These are phyloP conservation scores for Chaetorhynchus papuensis DNA, from an alignment of 2,113 vertebrate genomes.

Conservation along the genomic window DNA sequence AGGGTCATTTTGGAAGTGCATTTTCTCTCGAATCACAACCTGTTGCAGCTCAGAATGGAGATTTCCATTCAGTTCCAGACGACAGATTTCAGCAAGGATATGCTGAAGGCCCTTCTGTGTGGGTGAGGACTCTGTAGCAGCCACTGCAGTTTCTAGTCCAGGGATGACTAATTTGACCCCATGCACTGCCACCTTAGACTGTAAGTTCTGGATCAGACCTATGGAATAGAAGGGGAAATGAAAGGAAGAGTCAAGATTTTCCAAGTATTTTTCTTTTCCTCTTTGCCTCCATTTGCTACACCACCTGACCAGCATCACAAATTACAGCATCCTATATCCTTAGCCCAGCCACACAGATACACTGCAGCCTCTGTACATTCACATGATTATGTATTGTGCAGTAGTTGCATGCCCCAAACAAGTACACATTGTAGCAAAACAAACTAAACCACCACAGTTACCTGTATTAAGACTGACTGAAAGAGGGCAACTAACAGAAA, in stretches of 20 bases:
- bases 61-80: constrained; percentile 87
- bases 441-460: neutral
- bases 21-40: constrained; percentile 75
- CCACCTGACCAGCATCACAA: neutral
- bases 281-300: neutral
- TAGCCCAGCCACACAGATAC: neutral
- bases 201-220: constrained; percentile 77
- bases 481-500: neutral
- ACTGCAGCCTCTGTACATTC: neutral
- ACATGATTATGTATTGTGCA: neutral
- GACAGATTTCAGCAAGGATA: constrained; percentile 82
- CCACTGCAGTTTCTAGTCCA: constrained; percentile 61
- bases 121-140: neutral
- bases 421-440: neutral
- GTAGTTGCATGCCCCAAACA: neutral
- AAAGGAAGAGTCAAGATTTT: neutral
- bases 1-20: constrained; percentile 78
- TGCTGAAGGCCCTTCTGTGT: constrained; percentile 72
- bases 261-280: neutral
- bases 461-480: neutral
- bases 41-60: constrained; percentile 83
- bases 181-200: constrained; percentile 79
- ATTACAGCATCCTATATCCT: neutral
- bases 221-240: neutral
- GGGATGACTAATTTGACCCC: constrained; percentile 82